phyloP scores from a whole-genome alignment of 2,797 vertebrate genomes.

The Falco biarmicus region DNA sequence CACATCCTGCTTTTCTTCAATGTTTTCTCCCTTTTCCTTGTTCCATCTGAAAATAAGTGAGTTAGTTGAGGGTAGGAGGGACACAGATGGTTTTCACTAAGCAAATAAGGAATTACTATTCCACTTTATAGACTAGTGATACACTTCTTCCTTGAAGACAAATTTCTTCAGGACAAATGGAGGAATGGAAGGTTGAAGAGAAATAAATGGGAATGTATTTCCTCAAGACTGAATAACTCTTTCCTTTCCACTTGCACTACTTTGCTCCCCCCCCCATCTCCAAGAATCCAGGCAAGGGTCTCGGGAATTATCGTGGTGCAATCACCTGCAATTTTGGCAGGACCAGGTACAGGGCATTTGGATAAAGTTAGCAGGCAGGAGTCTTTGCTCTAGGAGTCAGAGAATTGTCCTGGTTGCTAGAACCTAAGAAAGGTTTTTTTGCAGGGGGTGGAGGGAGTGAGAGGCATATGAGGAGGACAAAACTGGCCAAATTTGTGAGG shows the following conservation, averaged over 20 bases:
- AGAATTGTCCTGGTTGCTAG: background rate
- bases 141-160: background rate
- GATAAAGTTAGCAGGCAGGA: background rate
- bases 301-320: background rate
- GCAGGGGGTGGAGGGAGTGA: accelerated
- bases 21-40: background rate
- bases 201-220: background rate
- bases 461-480: background rate
- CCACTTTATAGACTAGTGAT: background rate
- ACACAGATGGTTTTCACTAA: background rate
- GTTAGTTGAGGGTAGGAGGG: background rate
- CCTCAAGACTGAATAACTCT: background rate
- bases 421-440: background rate
- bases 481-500: background rate
- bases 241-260: background rate
- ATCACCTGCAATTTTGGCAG: background rate
- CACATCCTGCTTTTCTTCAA: background rate
- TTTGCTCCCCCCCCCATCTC: background rate
- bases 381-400: background rate
- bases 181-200: background rate
- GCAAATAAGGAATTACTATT: background rate
- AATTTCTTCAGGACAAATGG: background rate
- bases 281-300: background rate
- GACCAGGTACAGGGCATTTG: background rate
- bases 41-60: background rate